Base-by-base conservation (phyloP, 2,113 vertebrate species). In the Thryonomys swinderianus region DNA sequence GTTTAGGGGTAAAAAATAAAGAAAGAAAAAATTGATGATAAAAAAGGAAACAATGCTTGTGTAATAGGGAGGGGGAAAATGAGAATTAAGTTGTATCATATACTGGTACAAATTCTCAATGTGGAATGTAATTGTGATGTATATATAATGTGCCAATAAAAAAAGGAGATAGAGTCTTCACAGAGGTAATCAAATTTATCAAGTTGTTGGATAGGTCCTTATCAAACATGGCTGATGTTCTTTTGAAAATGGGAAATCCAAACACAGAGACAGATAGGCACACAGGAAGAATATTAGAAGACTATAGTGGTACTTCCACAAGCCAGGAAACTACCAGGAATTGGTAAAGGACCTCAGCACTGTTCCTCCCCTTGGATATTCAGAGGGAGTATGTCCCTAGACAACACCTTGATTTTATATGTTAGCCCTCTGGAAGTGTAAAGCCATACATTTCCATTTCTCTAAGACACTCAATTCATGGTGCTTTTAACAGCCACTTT, bases 111-210 rank as follows among this genome's bases (percentile, higher is more conserved):
- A n/a, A n/a, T n/a, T n/a, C n/a, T n/a, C n/a, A n/a, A n/a, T n/a
- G n/a, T n/a, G n/a, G n/a, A n/a, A n/a, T n/a, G n/a, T n/a, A n/a
- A n/a, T n/a, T n/a, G n/a, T n/a, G n/a, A n/a, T n/a, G n/a, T n/a
- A n/a, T n/a, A n/a, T n/a, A n/a, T n/a, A n/a, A n/a, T n/a, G n/a
- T n/a, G n/a, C n/a, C n/a, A n/a, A n/a, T n/a, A n/a, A n/a, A n/a
- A n/a, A n/a, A n/a, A n/a, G n/a, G n/a, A n/a, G 4, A 83, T 2
- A 62, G 40, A 11, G 14, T 34, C 42, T 87, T 88, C 73, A 80
- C 4, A 59, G 61, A 48, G 34, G 25, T 73, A 61, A 69, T 76
- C 11, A 81, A 85, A 32, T 76, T 88, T 87, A 92, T 61, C 45
- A 14, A 76, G 27, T 37, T 20, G 10, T 45, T 40, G 13, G 3